Conservation (phyloP, 2,797 vertebrate species). For the Coilia nasus region DNA sequence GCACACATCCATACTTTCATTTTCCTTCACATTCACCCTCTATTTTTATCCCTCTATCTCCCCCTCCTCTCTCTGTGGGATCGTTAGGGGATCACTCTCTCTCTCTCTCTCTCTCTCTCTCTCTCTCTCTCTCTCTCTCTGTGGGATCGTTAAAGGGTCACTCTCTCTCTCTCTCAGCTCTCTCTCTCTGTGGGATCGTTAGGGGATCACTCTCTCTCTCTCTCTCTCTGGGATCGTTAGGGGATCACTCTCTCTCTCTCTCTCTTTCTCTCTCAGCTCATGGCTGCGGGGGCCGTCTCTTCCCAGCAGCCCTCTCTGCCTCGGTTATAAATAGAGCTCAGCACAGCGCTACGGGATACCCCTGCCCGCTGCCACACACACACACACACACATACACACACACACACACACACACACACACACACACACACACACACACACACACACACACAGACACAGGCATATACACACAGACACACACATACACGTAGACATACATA, state of each 20-base stretch:
- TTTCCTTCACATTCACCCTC: background rate
- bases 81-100: no score
- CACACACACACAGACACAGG: background rate
- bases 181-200: no score
- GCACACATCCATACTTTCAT: background rate
- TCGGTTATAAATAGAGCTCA: conserved; percentile 2
- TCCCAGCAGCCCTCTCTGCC: conserved; percentile 6
- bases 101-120: no score
- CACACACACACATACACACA: conserved; percentile 4
- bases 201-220: no score
- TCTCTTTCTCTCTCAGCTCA: background rate
- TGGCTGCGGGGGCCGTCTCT: conserved; percentile 3
- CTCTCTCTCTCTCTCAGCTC: no score
- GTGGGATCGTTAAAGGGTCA: no score
- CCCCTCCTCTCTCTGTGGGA: no score
- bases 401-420: background rate
- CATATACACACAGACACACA: background rate
- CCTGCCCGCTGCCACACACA: background rate
- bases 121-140: no score
- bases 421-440: background rate
- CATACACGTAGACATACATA: background rate
- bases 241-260: conserved; percentile 22
- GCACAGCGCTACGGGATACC: conserved; percentile 4
- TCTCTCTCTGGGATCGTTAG: no score
- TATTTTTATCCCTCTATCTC: background rate